Evolutionary conservation across 2,888 invertebrate genomes (phyloP).

Genomic region (Apodemia hepburni): DNA sequence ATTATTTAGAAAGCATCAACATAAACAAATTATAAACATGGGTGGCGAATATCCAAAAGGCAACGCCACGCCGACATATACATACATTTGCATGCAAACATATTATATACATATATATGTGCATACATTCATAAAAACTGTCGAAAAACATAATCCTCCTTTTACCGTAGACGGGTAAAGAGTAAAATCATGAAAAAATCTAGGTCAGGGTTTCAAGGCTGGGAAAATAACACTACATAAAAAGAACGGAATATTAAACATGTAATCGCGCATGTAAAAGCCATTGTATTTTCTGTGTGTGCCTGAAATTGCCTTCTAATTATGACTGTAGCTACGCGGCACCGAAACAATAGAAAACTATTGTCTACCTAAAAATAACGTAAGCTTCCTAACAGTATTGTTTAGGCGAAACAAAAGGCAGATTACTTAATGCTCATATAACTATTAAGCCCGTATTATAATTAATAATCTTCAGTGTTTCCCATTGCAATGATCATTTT

Average conservation of each 20-base stretch:
- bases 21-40: no score
- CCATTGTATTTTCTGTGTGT: constrained; percentile 2
- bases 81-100: no score
- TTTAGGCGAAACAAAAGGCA: neutral
- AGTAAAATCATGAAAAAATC: no score
- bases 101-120: no score
- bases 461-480: neutral
- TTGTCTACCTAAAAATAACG: constrained; percentile 9
- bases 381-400: constrained; percentile 4
- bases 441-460: neutral
- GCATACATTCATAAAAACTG: no score
- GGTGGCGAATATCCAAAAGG: no score
- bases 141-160: no score
- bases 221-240: neutral
- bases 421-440: constrained; percentile 1
- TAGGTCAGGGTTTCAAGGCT: no score
- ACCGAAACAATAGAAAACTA: constrained; percentile 2
- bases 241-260: neutral
- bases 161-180: no score
- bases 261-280: constrained; percentile 8
- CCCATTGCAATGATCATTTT: no score
- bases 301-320: constrained; percentile 6
- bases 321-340: constrained; percentile 1
- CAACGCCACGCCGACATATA: no score
- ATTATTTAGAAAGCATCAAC: no score